Base-by-base conservation (phyloP, 1,140 invertebrate species). In the Trissolcus basalis region DNA sequence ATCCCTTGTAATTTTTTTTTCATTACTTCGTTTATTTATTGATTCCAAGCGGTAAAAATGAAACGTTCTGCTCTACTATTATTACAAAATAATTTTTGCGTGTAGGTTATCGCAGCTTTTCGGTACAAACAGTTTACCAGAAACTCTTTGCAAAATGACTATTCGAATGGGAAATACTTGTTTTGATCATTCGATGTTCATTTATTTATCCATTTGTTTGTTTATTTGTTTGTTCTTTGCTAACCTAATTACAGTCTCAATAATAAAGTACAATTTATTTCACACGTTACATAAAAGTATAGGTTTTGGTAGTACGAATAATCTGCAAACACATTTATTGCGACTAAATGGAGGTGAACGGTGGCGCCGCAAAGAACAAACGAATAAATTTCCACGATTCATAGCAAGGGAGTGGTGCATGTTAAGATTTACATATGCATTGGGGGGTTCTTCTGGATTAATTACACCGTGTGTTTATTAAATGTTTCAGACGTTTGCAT, bases 401-500 rank as follows among this genome's bases (percentile, higher is more conserved):
- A 60, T 65, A 59, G 55, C 43, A 54, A 27, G 43, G 61, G 55
- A 65, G 70, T 73, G 61, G 60, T 55, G 70, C 61, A 49, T 60
- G 61, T 72, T 73, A 59, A 65, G 63, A 49, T 73, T 73, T 73
- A 73, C 70, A 73, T 73, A 73, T 73, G 61, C 70, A 73, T 60
- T 55, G 70, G 61, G 43, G 15, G 19, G 54, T 56, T 65, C 70
- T 73, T 65, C 48, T 49, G 50, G 56, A 73, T 73, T 73, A 73
- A 65, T 65, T 73, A 55, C 70, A 19, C 33, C 1, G 43, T 16
- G 53, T 61, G 35, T 55, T 48, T 65, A 51, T 65, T 65, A 60
- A 60, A 73, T 44, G 60, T 55, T 65, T 53, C 39, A 60, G 60
- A 65, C 36, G 43, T 10, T 36, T n/a, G 15, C 16, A 19, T 10